phyloP scores from a whole-genome alignment of 2,888 invertebrate genomes.

The Pandemis corylana region DNA sequence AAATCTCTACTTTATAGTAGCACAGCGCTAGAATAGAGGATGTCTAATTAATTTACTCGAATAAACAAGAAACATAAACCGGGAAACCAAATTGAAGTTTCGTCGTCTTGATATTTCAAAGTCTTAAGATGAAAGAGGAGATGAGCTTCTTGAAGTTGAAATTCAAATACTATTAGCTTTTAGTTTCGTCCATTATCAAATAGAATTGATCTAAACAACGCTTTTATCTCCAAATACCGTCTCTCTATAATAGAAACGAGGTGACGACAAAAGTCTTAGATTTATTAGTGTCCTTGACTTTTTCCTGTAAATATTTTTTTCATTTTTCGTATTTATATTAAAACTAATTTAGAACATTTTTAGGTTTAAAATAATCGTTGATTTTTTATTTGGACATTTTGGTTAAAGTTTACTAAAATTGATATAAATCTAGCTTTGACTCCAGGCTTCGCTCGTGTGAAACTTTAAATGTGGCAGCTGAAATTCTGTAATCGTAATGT shows the following conservation, averaged over 20 bases:
- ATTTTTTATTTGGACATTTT: too few relatives aligned
- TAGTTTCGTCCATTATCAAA: not conserved
- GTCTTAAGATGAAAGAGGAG: not conserved
- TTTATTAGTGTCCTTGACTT: not conserved
- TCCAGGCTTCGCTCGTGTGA: too few relatives aligned
- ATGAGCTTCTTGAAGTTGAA: not conserved
- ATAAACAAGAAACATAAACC: not conserved
- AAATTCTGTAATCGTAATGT: too few relatives aligned
- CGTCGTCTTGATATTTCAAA: constrained; percentile 2
- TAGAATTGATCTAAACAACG: not conserved
- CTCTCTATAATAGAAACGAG: not conserved
- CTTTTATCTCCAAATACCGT: constrained; percentile 1
- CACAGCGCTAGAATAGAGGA: not conserved
- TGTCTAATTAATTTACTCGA: not conserved
- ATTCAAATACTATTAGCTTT: not conserved
- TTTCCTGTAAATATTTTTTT: not conserved
- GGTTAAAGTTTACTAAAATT: too few relatives aligned
- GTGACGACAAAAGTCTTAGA: not conserved
- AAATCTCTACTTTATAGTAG: not conserved
- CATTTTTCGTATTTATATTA: not conserved
- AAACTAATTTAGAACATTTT: too few relatives aligned
- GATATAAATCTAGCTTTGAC: too few relatives aligned
- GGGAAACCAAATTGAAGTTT: not conserved
- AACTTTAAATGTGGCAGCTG: too few relatives aligned
- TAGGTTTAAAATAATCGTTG: too few relatives aligned